These are phyloP conservation scores for Galerucella pusilla DNA, from an alignment of 2,888 invertebrate species.

Conservation along the genomic window DNA sequence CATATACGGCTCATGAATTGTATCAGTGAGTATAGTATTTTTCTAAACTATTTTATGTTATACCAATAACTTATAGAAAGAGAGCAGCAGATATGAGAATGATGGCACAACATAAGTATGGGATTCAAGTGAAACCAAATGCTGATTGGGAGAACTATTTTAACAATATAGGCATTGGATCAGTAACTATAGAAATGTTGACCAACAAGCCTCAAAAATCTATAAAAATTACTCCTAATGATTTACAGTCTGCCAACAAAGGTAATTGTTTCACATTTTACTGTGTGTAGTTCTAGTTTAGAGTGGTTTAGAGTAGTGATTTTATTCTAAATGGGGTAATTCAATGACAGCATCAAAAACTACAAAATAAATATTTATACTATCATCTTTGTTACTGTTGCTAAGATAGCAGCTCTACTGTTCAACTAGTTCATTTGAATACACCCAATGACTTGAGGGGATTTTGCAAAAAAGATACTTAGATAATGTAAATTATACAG, in stretches of 20 bases:
- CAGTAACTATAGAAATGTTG: constrained; percentile 75
- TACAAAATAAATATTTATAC: no score
- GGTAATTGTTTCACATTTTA: constrained; percentile 36
- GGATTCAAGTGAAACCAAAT: constrained; percentile 67
- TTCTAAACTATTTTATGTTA: constrained; percentile 9
- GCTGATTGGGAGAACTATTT: constrained; percentile 69
- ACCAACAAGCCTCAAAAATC: constrained; percentile 74
- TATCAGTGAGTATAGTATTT: constrained; percentile 64
- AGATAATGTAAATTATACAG: no score
- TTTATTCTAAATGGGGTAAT: no score
- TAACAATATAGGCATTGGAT: constrained; percentile 73
- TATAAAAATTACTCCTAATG: constrained; percentile 66
- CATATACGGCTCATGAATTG: constrained; percentile 67
- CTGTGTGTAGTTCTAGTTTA: no score
- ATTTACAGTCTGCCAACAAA: constrained; percentile 53
- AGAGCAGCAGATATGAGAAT: constrained; percentile 73
- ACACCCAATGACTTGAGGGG: no score
- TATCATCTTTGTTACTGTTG: no score
- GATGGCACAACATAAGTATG: constrained; percentile 77
- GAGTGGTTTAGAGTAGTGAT: no score
- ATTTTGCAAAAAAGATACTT: no score
- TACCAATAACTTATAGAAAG: constrained; percentile 63
- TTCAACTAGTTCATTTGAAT: no score
- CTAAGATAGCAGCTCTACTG: no score
- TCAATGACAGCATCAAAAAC: no score